Conservation (phyloP, 2,888 invertebrate genomes). For the Latheticus oryzae region DNA sequence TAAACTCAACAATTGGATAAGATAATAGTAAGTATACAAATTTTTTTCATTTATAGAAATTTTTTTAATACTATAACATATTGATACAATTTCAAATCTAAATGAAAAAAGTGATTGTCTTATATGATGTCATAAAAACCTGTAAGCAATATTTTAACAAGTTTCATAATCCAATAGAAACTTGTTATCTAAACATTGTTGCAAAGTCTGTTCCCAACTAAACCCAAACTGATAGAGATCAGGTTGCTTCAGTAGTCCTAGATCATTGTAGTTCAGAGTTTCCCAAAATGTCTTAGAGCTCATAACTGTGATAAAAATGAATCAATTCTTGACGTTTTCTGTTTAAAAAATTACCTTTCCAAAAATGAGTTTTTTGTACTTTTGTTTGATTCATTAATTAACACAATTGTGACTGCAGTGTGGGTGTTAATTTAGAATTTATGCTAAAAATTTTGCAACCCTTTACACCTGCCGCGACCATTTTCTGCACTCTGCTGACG, state of each 20-base stretch:
- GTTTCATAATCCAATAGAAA: slow-evolving; percentile 35
- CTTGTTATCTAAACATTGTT: slow-evolving; percentile 37
- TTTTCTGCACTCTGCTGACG: slow-evolving; percentile 43
- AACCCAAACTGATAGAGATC: slow-evolving; percentile 35
- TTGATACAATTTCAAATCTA: no score
- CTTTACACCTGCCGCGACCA: slow-evolving; percentile 51
- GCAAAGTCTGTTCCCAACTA: slow-evolving; percentile 32
- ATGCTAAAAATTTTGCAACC: slow-evolving; percentile 49
- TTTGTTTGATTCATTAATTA: no score
- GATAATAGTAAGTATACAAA: no score
- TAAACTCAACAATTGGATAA: no score
- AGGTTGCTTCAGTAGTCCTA: slow-evolving; percentile 28
- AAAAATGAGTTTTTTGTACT: no score
- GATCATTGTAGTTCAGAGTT: slow-evolving; percentile 11
- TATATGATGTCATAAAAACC: slow-evolving; percentile 24
- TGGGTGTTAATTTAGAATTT: slow-evolving; percentile 50
- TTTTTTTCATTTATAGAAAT: no score
- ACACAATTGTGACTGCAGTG: no score
- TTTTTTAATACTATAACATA: no score
- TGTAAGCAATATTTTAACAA: slow-evolving; percentile 18
- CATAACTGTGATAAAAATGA: no score
- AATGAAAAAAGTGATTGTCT: no score
- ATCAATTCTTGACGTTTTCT: no score
- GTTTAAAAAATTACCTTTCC: no score
- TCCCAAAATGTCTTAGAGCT: not conserved